Conservation (phyloP, 2,113 vertebrate genomes). For the Martes martes region DNA sequence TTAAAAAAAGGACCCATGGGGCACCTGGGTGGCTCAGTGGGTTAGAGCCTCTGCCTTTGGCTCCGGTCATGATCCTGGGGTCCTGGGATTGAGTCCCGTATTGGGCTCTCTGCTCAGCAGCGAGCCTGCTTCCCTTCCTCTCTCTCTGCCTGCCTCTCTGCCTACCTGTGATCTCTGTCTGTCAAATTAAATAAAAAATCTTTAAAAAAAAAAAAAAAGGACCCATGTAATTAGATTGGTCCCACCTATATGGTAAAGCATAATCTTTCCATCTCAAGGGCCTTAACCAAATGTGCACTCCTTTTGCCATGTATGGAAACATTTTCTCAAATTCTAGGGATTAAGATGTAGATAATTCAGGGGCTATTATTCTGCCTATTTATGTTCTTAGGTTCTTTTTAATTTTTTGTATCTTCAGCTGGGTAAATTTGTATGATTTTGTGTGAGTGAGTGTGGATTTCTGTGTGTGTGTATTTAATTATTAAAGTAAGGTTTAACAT, state of each 20-base stretch:
- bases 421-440: neutral
- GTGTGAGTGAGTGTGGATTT: neutral
- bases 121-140: no score
- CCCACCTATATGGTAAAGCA: neutral
- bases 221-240: neutral
- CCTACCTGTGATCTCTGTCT: no score
- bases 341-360: neutral
- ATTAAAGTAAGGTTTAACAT: neutral
- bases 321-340: neutral
- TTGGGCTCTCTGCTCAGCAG: no score
- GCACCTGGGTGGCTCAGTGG: no score
- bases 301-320: neutral
- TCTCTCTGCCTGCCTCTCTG: no score
- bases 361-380: neutral
- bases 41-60: no score
- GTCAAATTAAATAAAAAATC: no score
- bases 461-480: neutral
- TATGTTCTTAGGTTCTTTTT: neutral
- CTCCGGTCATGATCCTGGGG: no score
- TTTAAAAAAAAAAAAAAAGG: neutral
- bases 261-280: neutral
- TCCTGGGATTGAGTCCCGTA: no score
- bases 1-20: neutral
- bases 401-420: neutral
- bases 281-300: neutral